Base-by-base conservation (phyloP, 2,113 vertebrate genomes). In the Barbus barbus region DNA sequence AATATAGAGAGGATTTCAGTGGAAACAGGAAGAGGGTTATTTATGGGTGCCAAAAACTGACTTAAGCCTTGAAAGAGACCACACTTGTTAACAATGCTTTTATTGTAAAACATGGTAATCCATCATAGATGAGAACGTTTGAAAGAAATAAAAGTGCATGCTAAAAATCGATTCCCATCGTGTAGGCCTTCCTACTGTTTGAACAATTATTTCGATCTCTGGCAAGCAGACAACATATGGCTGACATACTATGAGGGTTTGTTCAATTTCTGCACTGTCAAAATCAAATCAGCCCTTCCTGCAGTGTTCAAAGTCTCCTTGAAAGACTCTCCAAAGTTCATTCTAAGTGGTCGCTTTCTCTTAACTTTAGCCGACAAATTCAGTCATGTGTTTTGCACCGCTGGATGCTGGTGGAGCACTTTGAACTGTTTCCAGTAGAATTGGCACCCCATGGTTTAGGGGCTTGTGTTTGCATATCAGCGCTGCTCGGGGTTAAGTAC, bases 381-480 rank as follows among this genome's bases (percentile, higher is more conserved):
- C 61, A 41, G 71, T 51, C 82, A 65, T 65, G 71, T 81, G 84
- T 44, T 79, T 28, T 67, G 63, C 33, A 69, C 77, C 3, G 38
- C 36, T 73, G 46, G 82, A 84, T 18, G 5, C 48, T 56, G 65
- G 73, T 75, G 31, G 26, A 53, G 48, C 61, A 84, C 82, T 81
- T 83, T 86, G 72, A 88, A 83, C 71, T 81, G 18, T 48, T 86
- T 86, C 81, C 84, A 85, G 51, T 44, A 44, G 31, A 87, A 53
- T 26, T 67, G 85, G 72, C 81, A 85, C 71, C 87, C 84, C 67
- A 46, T 51, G 71, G 76, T 61, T 81, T 24, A 58, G 56, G 65
- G 31, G 33, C 33, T 76, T 26, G 51, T 77, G 77, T 75, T 76
- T 63, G 84, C 46, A 60, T 83, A 80, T 69, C 81, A 63, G 20